Evolutionary conservation across 35 echinoderm and acorn worm species (phyloP).

Genomic region (Eucidaris tribuloides): DNA sequence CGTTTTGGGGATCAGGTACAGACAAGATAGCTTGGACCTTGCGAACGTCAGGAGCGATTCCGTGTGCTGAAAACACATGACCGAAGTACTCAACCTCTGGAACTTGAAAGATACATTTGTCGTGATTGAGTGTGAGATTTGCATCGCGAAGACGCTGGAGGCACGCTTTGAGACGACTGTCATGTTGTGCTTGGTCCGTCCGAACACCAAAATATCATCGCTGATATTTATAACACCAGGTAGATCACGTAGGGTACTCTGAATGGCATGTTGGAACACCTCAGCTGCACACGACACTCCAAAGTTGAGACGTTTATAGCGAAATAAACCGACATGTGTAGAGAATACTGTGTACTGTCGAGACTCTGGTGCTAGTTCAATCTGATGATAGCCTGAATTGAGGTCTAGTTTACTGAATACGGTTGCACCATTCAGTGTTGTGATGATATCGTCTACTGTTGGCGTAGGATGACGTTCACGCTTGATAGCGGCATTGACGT

Average conservation of each 20-base stretch:
- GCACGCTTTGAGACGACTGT: slow-evolving; percentile 9
- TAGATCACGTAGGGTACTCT: slow-evolving; percentile 17
- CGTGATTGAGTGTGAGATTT: slow-evolving; percentile 59
- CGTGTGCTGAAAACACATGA: no score
- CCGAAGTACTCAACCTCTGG: slow-evolving; percentile 58
- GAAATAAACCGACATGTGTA: slow-evolving; percentile 16
- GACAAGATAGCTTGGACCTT: no score
- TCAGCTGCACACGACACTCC: slow-evolving; percentile 49
- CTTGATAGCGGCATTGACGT: slow-evolving; percentile 48
- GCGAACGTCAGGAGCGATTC: no score
- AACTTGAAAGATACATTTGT: slow-evolving; percentile 55
- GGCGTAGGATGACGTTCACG: slow-evolving; percentile 64
- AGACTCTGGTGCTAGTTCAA: slow-evolving; percentile 21
- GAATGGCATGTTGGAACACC: slow-evolving; percentile 61
- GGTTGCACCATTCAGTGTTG: slow-evolving; percentile 31
- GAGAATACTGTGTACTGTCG: slow-evolving; percentile 23
- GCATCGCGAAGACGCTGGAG: slow-evolving; percentile 47
- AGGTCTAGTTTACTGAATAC: slow-evolving; percentile 66
- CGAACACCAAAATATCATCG: slow-evolving; percentile 58
- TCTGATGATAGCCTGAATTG: slow-evolving; percentile 51
- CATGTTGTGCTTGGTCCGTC: slow-evolving; percentile 13
- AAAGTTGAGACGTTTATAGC: slow-evolving; percentile 61
- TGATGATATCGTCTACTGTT: slow-evolving; percentile 58
- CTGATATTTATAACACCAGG: slow-evolving; percentile 64
- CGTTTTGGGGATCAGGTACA: no score